Base-by-base conservation (phyloP, 2,888 invertebrate species). In the Tetropium fuscum region DNA sequence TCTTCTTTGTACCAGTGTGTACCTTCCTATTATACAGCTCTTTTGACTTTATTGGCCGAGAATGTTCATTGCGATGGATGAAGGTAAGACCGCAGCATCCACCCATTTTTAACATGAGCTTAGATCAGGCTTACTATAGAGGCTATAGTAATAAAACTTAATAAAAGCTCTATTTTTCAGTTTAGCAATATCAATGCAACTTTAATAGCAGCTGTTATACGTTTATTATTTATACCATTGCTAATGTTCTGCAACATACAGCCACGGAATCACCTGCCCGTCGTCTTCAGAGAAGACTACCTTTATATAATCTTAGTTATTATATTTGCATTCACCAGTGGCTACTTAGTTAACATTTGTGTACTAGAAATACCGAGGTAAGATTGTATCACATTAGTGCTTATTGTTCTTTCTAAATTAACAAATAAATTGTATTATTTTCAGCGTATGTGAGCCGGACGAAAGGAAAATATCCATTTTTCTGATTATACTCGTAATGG, bases 1-100 rank as follows among this genome's bases (percentile, higher is more conserved):
- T 38, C 2, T 15, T 38, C 7, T 16, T 16, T 27, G 59, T 64
- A 3, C 68, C 70, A 6, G 67, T 69, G 7, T 40, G 44, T 7
- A 55, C 61, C 6, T 66, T 64, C 44, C 16, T 66, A 19, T 40
- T 51, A 3, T 62, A 38, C 19, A 45, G 45, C 47, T 6, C 45
- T 11, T 36, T 51, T 1, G 70, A 70, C 56, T 67, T 65, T n/a
- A 16, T 63, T 27, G 70, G 68, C 18, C 57, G 70, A 43, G 68
- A 70, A 53, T 1, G n/a, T 8, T 30, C 47, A 15, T n/a, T 25
- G 25, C 30, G 11, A 2, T 32, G 19, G 11, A 2, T 1, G 22
- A 20, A 10, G 22, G 41, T 41, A 41, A n/a, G 27, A 27, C n/a
- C n/a, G n/a, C n/a, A n/a, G n/a, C n/a, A n/a, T n/a, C n/a, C n/a